A percentile compares a stretch with the other conserved stretches of the same genome.
Evolutionary conservation across 2,113 vertebrate species (phyloP).

Genomic region (Apteryx mantelli): DNA sequence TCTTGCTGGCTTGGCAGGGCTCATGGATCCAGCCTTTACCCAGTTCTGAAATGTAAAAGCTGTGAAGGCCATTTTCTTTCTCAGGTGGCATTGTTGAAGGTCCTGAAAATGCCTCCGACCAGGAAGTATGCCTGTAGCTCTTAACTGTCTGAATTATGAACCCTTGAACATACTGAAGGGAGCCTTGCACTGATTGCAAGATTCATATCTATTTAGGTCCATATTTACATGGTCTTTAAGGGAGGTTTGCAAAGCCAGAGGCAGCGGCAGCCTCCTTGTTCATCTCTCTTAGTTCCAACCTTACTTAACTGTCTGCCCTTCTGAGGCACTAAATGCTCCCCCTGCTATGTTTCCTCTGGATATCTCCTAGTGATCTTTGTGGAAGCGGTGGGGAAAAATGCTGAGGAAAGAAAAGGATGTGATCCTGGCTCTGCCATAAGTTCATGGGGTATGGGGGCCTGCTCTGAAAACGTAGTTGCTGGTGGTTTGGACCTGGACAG

Average conservation of each 20-base stretch:
- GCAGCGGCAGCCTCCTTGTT: neutral
- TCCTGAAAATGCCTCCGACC: neutral
- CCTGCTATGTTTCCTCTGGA: neutral
- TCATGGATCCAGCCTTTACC: neutral
- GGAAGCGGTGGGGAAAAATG: neutral
- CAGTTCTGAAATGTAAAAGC: fast-evolving
- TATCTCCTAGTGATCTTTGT: neutral
- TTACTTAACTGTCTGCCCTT: neutral
- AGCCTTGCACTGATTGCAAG: fast-evolving
- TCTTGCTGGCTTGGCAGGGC: neutral
- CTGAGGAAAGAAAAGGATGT: neutral
- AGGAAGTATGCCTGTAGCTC: neutral
- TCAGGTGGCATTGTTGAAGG: neutral
- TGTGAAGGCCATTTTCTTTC: neutral
- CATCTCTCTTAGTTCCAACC: neutral
- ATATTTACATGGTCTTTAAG: fast-evolving
- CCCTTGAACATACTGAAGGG: neutral
- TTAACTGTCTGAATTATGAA: neutral
- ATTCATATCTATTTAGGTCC: neutral
- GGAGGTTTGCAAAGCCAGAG: neutral
- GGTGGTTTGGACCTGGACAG: neutral
- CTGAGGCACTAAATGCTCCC: neutral
- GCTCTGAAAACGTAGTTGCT: neutral
- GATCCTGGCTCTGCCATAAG: neutral
- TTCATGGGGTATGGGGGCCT: neutral